Evolutionary conservation across 2,113 vertebrate genomes (phyloP).

Genomic region (Halcyon malimbica): DNA sequence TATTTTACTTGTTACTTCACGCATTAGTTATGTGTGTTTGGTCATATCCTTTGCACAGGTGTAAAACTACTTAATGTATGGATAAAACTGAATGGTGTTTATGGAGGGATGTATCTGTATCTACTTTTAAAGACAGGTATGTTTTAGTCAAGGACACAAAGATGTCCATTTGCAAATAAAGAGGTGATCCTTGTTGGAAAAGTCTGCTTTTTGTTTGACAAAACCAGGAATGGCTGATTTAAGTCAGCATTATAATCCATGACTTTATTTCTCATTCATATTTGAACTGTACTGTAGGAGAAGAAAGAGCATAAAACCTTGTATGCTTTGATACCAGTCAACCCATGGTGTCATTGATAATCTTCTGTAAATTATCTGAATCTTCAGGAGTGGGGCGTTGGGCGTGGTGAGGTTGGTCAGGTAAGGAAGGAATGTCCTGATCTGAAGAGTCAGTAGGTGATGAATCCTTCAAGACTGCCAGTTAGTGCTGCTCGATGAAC

Average conservation of each 20-base stretch:
- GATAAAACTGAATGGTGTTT: not conserved
- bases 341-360: accelerated
- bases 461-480: not conserved
- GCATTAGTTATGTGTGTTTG: not conserved
- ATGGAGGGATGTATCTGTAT: not conserved
- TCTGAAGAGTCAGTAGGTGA: not conserved
- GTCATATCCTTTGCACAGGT: not conserved
- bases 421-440: not conserved
- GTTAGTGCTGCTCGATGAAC: not conserved
- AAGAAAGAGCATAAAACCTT: not conserved
- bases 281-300: not conserved
- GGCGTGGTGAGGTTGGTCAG: not conserved
- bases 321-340: not conserved
- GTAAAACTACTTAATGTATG: not conserved
- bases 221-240: not conserved
- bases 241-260: not conserved
- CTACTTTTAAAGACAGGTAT: not conserved
- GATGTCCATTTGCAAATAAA: not conserved
- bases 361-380: not conserved
- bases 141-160: not conserved
- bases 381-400: not conserved
- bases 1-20: not conserved
- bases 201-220: not conserved
- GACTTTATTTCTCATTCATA: not conserved
- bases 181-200: not conserved